Conservation (phyloP, 2,797 vertebrate species). For the Pipistrellus pygmaeus region DNA sequence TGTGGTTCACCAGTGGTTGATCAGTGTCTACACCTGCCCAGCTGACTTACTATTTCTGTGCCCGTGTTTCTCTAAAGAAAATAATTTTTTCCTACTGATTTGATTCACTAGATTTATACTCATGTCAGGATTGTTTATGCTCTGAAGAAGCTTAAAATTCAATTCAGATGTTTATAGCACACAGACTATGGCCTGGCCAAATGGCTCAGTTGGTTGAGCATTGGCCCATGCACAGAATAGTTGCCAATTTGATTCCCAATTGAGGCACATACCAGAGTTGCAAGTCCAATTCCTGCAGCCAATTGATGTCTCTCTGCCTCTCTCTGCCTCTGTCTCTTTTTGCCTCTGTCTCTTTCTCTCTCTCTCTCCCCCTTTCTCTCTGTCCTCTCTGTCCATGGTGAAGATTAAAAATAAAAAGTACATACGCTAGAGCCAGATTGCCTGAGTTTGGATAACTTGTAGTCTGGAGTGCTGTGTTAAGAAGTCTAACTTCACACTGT, state of each 20-base stretch:
- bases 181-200: not conserved
- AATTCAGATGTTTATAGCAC: conserved; percentile 26
- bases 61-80: conserved; percentile 43
- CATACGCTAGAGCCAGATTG: not conserved
- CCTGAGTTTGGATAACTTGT: not conserved
- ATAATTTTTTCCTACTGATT: not conserved
- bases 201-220: not conserved
- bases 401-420: conserved; percentile 7
- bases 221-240: not conserved
- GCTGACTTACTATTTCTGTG: not conserved
- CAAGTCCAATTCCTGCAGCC: not conserved
- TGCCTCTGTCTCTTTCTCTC: too few species aligned
- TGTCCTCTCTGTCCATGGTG: not conserved
- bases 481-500: not conserved
- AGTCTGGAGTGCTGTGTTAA: not conserved
- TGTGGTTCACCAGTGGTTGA: not conserved
- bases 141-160: conserved; percentile 19
- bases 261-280: not conserved
- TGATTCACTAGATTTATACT: conserved; percentile 8
- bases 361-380: not conserved
- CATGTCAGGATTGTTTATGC: not conserved
- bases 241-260: not conserved
- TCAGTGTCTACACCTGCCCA: not conserved
- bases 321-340: not conserved
- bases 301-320: not conserved